phyloP scores from a whole-genome alignment of 2,113 vertebrate genomes.

The Lagopus leucura region DNA sequence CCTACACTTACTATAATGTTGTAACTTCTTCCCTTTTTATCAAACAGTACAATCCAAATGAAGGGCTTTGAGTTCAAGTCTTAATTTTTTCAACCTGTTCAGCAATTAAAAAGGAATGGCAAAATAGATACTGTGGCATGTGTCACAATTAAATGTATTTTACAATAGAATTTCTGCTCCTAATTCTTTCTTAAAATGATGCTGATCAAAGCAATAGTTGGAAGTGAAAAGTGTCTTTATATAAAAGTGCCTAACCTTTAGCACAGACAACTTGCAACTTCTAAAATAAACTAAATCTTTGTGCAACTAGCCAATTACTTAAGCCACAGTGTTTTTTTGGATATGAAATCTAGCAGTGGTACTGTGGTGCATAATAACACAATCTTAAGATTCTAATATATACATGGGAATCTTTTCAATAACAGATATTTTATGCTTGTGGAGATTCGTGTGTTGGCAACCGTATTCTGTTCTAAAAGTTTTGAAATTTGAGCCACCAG shows the following conservation, averaged over 20 bases:
- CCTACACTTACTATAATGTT: neutral
- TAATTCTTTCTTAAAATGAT: neutral
- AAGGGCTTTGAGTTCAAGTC: conserved; percentile 20
- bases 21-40: conserved; percentile 1
- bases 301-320: conserved; percentile 8
- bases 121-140: neutral
- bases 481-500: neutral
- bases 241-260: conserved; percentile 45
- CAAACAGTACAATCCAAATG: conserved; percentile 30
- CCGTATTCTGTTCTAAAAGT: neutral
- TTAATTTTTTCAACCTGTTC: conserved; percentile 49
- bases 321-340: conserved; percentile 2
- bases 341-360: neutral
- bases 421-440: neutral
- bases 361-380: neutral
- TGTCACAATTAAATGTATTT: conserved; percentile 45
- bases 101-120: conserved; percentile 31
- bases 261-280: conserved; percentile 5
- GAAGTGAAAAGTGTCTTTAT: conserved; percentile 45
- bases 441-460: neutral
- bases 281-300: conserved; percentile 46
- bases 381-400: neutral
- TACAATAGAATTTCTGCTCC: neutral
- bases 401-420: neutral
- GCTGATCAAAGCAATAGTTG: conserved; percentile 28